Conservation (phyloP, 2,797 vertebrate species). For the Hydrocynus forskahlii region DNA sequence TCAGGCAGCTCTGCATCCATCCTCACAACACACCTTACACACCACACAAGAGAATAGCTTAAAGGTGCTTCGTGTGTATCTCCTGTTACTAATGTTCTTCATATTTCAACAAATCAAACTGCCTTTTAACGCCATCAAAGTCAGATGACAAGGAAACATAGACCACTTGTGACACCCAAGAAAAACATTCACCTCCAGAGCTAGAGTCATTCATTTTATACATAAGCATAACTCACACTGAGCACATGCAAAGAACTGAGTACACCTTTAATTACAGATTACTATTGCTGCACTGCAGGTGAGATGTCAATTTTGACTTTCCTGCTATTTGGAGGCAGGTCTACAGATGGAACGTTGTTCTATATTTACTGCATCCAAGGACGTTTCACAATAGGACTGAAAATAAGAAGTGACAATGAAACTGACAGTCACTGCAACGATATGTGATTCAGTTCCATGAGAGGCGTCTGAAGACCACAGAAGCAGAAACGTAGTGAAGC, state of each 20-base stretch:
- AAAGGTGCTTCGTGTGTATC: too few species aligned
- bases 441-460: slow-evolving; percentile 48
- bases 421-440: slow-evolving; percentile 43
- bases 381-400: slow-evolving; percentile 31
- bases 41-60: not conserved
- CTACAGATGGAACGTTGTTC: slow-evolving; percentile 28
- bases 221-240: not conserved
- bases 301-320: slow-evolving; percentile 31
- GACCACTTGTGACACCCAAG: not conserved
- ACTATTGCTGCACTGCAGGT: slow-evolving; percentile 34
- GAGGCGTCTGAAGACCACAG: slow-evolving; percentile 34
- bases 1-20: slow-evolving; percentile 27
- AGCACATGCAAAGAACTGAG: not conserved
- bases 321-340: slow-evolving; percentile 23
- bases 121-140: not conserved
- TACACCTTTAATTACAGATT: slow-evolving; percentile 27
- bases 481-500: slow-evolving; percentile 3
- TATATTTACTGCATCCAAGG: slow-evolving; percentile 41
- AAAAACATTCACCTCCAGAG: not conserved
- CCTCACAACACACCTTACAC: not conserved
- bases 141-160: not conserved
- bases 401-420: slow-evolving; percentile 46
- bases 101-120: too few species aligned
- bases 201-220: not conserved
- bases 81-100: not conserved